Base-by-base conservation (phyloP, 2,888 invertebrate species). In the Spodoptera picta region DNA sequence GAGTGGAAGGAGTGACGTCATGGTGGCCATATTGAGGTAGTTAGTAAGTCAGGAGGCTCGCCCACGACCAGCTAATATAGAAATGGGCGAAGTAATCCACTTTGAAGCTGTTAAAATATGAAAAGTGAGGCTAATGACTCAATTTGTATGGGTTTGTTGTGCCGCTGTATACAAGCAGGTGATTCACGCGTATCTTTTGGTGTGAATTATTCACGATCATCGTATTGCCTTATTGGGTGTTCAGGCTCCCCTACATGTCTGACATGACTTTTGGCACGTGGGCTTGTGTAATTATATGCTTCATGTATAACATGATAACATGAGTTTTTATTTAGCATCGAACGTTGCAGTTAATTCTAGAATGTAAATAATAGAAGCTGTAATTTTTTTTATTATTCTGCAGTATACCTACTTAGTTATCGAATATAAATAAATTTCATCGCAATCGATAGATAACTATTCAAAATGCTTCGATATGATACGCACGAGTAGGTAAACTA, bases 1-100 rank as follows among this genome's bases (percentile, higher is more conserved):
- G 66, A 77, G 52, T 61, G 52, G 41, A 31, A 36, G 43, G 1
- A 23, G 56, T 80, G 73, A 81, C 77, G 70, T 73, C 66, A 77
- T 45, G 2, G 14, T 14, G 31, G 58, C 73, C 77, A 63, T 69
- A 45, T 74, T 56, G 48, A 51, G 57, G 19, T 44, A 23, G 46
- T 57, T 68, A 51, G 69, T 65, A 57, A 59, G 69, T 31, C 48
- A 44, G 71, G 55, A 54, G 61, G 60, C 67, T 69, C 75, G 68
- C 75, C 76, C 77, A 65, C 65, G 12, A 49, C 4, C 51, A 36
- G 24, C 65, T 63, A 61, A 69, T 73, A 61, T 43, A 69, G 62
- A 59, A 65, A 57, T 52, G 60, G 60, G 45, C 31, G 59, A 61
- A 58, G 49, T 61, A 57, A 64, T 61, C 54, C 48, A 55, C 46